Evolutionary conservation across 2,888 invertebrate genomes (phyloP), one percentile per base, ranked within the genome.

Genomic region (Aplocera efformata): DNA sequence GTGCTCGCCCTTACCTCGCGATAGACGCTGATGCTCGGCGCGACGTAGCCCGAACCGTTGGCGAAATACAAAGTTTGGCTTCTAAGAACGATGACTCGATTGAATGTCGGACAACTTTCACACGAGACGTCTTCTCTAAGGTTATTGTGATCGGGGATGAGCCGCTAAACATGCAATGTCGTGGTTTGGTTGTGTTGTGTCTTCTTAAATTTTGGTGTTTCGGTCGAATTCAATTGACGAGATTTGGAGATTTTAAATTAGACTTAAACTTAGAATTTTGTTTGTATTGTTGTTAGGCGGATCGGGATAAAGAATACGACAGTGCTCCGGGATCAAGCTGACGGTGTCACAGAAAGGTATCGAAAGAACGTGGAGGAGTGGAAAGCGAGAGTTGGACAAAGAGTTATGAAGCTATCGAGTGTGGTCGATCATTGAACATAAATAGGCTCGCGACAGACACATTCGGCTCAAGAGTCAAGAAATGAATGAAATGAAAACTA

Each of bases 131-230:
- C 81, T 73, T 72, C 72, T 69, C 84, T 83, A 84, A 76, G 79
- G 76, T 79, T 79, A 72, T 64, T 76, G 84, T 83, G 84, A 81
- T 43, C 81, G 80, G 83, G 85, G 77, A 72, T 86, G 85, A 84
- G 78, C 78, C 72, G 78, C 85, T 86, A 86, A 80, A 79, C 86
- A 86, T 86, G 86, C 86, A 86, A 84, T 86, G 86, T 81, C 79
- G 83, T 84, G 85, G 79, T 73, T 72, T 57, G 59, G 63, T 77
- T 69, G 79, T 80, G 81, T 80, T 74, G 76, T 82, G 82, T 81
- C 74, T 67, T 48, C 52, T 60, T 53, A 58, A 56, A 58, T 58
- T 63, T 63, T 70, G 56, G 70, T 76, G 72, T 74, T 70, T 46
- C 58, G 75, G 78, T 80, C 84, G 82, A 83, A 82, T 80, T 59